Evolutionary conservation across 2,113 vertebrate species (phyloP).

Genomic region (Hiodon alosoides): DNA sequence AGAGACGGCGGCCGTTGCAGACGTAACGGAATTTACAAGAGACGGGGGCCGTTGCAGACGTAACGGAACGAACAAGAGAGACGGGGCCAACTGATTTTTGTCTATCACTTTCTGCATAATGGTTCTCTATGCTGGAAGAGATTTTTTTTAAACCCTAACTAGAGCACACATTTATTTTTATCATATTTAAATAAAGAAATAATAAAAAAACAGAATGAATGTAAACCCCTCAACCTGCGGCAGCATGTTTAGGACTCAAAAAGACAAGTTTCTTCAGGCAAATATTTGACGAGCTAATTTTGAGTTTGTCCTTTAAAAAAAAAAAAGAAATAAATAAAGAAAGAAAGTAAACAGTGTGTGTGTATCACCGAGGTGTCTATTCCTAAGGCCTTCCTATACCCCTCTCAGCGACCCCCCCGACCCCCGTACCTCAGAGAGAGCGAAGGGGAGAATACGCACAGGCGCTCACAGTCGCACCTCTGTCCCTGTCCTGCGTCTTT

Average conservation of each 20-base stretch:
- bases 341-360: conserved; percentile 25
- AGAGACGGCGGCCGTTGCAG: conserved; percentile 29
- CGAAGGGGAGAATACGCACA: neutral
- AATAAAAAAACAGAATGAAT: conserved; percentile 55
- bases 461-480: neutral
- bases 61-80: conserved; percentile 16
- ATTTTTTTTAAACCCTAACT: conserved; percentile 10
- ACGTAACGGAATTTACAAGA: conserved; percentile 40
- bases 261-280: conserved; percentile 56
- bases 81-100: conserved; percentile 47
- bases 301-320: conserved; percentile 45
- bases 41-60: neutral
- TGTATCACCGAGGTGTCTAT: conserved; percentile 28
- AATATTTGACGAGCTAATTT: conserved; percentile 71
- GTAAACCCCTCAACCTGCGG: conserved; percentile 51
- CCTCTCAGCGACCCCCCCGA: neutral
- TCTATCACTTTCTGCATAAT: conserved; percentile 54
- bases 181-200: conserved; percentile 56
- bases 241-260: conserved; percentile 57
- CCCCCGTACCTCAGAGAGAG: conserved; percentile 4
- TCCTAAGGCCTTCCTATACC: conserved; percentile 11
- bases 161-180: conserved; percentile 54
- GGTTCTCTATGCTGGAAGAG: conserved; percentile 39
- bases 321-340: conserved; percentile 26
- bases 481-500: neutral